Conservation (phyloP, 2,113 vertebrate species). For the Oreochromis tanganicae region DNA sequence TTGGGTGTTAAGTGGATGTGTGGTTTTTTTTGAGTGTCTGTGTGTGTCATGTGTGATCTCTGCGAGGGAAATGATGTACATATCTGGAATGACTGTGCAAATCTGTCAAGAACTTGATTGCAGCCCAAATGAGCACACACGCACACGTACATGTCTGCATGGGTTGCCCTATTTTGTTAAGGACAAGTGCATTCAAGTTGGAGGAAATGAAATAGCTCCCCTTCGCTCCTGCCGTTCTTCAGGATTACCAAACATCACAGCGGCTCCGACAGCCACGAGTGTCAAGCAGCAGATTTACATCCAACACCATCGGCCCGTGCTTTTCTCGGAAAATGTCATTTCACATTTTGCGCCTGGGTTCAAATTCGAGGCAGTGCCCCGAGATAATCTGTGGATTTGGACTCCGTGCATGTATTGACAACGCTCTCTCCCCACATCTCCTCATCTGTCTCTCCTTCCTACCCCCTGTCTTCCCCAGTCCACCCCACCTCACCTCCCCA, state of each 20-base stretch:
- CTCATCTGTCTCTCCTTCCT: not conserved
- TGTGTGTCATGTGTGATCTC: not conserved
- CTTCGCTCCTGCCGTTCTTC: not conserved
- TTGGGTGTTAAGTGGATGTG: conserved; percentile 22
- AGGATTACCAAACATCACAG: conserved; percentile 51
- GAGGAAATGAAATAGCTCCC: not conserved
- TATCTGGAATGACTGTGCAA: conserved; percentile 1
- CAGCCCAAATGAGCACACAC: not conserved
- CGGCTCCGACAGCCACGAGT: conserved; percentile 32
- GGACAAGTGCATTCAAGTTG: conserved; percentile 36
- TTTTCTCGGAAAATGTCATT: conserved; percentile 46
- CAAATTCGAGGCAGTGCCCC: conserved; percentile 16
- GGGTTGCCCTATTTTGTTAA: conserved; percentile 34
- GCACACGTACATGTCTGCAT: not conserved
- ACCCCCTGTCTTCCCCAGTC: not conserved
- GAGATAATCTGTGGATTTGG: conserved; percentile 52
- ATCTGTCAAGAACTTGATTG: conserved; percentile 30
- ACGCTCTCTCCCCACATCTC: not conserved
- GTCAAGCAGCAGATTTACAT: conserved; percentile 50
- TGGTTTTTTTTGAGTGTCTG: not conserved
- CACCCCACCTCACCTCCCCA: not conserved
- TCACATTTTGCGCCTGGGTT: conserved; percentile 24
- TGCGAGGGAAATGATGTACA: not conserved
- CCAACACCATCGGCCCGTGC: not conserved
- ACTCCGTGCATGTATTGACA: conserved; percentile 17